Base-by-base conservation (phyloP, 2,797 vertebrate genomes). In the Myotis pilosus region DNA sequence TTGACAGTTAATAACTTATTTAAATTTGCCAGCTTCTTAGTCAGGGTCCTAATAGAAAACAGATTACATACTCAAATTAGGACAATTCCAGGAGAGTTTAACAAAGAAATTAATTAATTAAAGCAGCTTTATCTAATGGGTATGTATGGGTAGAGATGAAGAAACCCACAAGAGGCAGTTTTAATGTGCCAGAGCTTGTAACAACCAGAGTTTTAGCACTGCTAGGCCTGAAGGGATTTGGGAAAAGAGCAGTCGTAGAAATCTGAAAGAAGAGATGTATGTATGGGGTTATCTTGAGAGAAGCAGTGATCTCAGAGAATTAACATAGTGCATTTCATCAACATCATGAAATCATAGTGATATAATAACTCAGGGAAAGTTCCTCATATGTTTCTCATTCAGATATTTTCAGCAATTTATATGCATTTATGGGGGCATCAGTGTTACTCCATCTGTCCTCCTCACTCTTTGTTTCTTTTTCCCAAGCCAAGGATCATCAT, bases 341-440 rank as follows among this genome's bases (percentile, higher is more conserved):
- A 96, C 96, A 96, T 96, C 95, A 96, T 96, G 47, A 89, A 90
- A 95, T 95, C 91, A 69, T 93, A 69, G 55, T 94, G 76, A 84
- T 92, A 66, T 89, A 88, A 92, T 94, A 96, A 91, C 62, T 94
- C 74, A 49, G 33, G 64, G 55, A 79, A 96, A 94, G 71, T 94
- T 90, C 60, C 89, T 93, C 47, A 71, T 11, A 71, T 89, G 89
- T 95, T 87, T 83, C 57, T 64, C 74, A 71, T 80, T 55, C 36
- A 78, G 51, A 89, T 86, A 71, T 60, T 94, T 95, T 49, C 92
- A 89, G 69, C 81, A 82, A 82, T 92, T 87, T 78, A 36, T 53
- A 78, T 22, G 28, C 28, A 91, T 91, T 91, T 94, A 74, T 47
- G 66, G 17, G 22, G n/a, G 0, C 25, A 55, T 79, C 75, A 78